These are phyloP conservation scores for Smittia sp. DNA, from an alignment of 2,888 invertebrate species.

Conservation along the genomic window DNA sequence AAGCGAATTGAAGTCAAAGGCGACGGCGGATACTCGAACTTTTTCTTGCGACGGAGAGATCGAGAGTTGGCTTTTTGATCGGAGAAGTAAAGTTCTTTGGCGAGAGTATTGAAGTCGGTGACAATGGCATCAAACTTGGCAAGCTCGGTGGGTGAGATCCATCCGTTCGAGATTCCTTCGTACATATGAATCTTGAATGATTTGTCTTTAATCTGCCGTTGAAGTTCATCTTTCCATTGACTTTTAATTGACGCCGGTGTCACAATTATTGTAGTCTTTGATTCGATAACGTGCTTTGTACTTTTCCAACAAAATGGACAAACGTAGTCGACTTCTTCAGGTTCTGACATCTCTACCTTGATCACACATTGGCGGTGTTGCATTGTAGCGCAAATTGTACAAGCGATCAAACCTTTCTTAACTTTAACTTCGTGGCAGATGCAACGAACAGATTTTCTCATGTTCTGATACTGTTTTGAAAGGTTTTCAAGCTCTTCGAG, in stretches of 20 bases:
- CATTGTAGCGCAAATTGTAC: slow-evolving; percentile 58
- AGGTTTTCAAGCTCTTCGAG: neutral
- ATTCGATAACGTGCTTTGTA: slow-evolving; percentile 48
- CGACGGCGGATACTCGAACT: slow-evolving; percentile 62
- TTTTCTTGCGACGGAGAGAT: slow-evolving; percentile 58
- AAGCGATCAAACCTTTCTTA: slow-evolving; percentile 51
- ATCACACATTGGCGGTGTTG: slow-evolving; percentile 67
- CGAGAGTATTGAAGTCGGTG: slow-evolving; percentile 66
- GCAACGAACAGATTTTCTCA: too few species aligned
- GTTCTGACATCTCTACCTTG: slow-evolving; percentile 42
- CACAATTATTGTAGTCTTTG: slow-evolving; percentile 68
- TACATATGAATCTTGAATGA: slow-evolving; percentile 58
- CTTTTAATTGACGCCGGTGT: slow-evolving; percentile 64
- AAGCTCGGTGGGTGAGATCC: slow-evolving; percentile 58
- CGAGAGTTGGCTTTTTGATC: slow-evolving; percentile 49
- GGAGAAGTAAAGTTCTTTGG: slow-evolving; percentile 62
- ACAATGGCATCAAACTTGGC: slow-evolving; percentile 68
- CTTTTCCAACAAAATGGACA: slow-evolving; percentile 67
- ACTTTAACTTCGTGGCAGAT: neutral
- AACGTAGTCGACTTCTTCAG: slow-evolving; percentile 54
- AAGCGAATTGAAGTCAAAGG: slow-evolving; percentile 68
- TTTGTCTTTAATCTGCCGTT: slow-evolving; percentile 58
- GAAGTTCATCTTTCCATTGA: slow-evolving; percentile 73
- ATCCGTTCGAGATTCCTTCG: slow-evolving; percentile 53
- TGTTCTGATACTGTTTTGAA: neutral